Evolutionary conservation across 2,113 vertebrate genomes (phyloP).

Genomic region (Xyrauchen texanus): DNA sequence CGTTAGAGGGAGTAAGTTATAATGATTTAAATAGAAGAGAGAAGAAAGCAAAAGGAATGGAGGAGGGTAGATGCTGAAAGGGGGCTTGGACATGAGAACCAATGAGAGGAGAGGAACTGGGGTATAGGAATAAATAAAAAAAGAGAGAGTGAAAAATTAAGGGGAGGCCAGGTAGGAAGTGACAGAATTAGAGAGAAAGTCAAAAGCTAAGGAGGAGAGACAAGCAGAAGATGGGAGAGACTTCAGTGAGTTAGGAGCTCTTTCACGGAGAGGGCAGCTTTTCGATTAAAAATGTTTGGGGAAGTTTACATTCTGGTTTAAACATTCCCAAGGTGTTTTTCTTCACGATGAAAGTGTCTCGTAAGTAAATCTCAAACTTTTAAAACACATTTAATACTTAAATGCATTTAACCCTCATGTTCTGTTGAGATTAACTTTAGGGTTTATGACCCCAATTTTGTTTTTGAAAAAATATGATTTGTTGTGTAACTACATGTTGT

Average conservation of each 20-base stretch:
- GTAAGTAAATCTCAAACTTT: constrained; percentile 66
- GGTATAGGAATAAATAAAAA: constrained; percentile 63
- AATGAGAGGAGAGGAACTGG: constrained; percentile 55
- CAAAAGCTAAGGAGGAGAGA: constrained; percentile 42
- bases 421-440: too few relatives aligned
- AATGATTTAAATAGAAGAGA: constrained; percentile 59
- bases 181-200: constrained; percentile 58
- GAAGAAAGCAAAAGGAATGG: constrained; percentile 53
- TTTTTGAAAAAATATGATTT: too few relatives aligned
- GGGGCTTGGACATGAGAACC: constrained; percentile 45
- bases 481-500: too few relatives aligned
- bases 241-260: not conserved
- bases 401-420: too few relatives aligned
- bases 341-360: constrained; percentile 72
- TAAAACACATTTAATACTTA: not conserved
- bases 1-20: constrained; percentile 60
- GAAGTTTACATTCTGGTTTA: not conserved
- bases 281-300: not conserved
- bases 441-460: too few relatives aligned
- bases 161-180: constrained; percentile 23
- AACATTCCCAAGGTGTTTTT: constrained; percentile 23
- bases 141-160: constrained; percentile 51
- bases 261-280: not conserved
- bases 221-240: constrained; percentile 1
- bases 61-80: constrained; percentile 2